Conservation (phyloP, 2,888 invertebrate genomes). For the Merodon equestris region DNA sequence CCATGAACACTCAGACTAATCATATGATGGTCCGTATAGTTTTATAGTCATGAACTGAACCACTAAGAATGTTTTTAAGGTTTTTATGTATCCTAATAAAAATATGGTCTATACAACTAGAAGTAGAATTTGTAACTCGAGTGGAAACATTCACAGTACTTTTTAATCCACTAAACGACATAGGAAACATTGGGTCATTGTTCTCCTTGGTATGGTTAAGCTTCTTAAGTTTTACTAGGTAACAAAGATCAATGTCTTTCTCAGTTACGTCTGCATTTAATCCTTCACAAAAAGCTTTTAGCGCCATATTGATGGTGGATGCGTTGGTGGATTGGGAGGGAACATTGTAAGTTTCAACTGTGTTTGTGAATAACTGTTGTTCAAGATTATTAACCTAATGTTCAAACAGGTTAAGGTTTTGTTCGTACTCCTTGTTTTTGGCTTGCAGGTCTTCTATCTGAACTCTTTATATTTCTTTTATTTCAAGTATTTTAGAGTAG, state of each 20-base stretch:
- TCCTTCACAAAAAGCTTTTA: slow-evolving; percentile 28
- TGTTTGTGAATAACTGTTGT: slow-evolving; percentile 3
- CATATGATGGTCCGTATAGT: slow-evolving; percentile 4
- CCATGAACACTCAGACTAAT: too few species aligned
- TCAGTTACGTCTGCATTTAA: slow-evolving; percentile 23
- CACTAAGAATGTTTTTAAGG: slow-evolving; percentile 8
- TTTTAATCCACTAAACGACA: slow-evolving; percentile 12
- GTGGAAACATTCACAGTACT: too few species aligned
- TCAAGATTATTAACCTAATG: slow-evolving; percentile 15
- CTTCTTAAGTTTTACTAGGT: slow-evolving; percentile 10
- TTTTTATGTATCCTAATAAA: slow-evolving; percentile 2
- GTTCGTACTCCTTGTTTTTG: slow-evolving; percentile 9
- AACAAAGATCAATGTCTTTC: slow-evolving; percentile 27
- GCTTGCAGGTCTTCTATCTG: background rate
- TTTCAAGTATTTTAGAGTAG: slow-evolving; percentile 6
- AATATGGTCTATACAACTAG: too few species aligned
- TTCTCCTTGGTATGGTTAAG: slow-evolving; percentile 4
- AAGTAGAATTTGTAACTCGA: too few species aligned
- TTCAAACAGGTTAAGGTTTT: slow-evolving; percentile 14
- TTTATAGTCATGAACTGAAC: slow-evolving; percentile 13
- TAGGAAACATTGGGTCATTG: slow-evolving; percentile 13
- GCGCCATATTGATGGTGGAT: slow-evolving; percentile 22
- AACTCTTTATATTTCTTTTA: background rate
- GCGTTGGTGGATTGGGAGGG: background rate
- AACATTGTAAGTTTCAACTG: slow-evolving; percentile 20